A percentile compares a stretch with the other conserved stretches of the same genome.
Evolutionary conservation across 2,113 vertebrate genomes (phyloP).

Genomic region (Carassius carassius): DNA sequence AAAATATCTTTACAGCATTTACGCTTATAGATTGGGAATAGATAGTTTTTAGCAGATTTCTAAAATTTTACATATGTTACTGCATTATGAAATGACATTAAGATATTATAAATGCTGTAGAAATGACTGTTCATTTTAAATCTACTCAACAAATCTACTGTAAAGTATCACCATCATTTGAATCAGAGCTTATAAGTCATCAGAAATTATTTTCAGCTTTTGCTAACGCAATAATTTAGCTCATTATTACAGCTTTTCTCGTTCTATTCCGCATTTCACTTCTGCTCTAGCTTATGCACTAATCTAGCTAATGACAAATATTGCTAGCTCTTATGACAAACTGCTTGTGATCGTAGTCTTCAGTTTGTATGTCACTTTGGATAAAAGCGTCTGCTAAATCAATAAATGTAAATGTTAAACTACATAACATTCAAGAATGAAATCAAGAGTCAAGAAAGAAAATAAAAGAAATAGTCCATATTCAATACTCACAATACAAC

Average conservation of each 20-base stretch:
- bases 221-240: neutral
- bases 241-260: neutral
- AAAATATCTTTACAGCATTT: neutral
- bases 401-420: too few species aligned
- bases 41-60: neutral
- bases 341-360: neutral
- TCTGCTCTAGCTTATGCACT: neutral
- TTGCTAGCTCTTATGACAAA: neutral
- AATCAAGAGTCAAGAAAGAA: neutral
- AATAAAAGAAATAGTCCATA: neutral
- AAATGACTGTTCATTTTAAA: neutral
- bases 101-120: neutral
- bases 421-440: too few species aligned
- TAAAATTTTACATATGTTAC: neutral
- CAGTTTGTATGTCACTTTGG: neutral
- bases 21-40: neutral
- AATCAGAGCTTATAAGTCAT: neutral
- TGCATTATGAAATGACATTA: neutral
- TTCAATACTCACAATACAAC: neutral
- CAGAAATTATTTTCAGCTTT: too few species aligned
- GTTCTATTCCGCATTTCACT: neutral
- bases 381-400: neutral
- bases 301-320: neutral
- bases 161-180: neutral
- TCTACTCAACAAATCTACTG: neutral